Percentiles rank a stretch among this genome's conserved stretches.
Evolutionary conservation across 2,113 vertebrate genomes (phyloP).

Genomic region (Hemiprocne comata): DNA sequence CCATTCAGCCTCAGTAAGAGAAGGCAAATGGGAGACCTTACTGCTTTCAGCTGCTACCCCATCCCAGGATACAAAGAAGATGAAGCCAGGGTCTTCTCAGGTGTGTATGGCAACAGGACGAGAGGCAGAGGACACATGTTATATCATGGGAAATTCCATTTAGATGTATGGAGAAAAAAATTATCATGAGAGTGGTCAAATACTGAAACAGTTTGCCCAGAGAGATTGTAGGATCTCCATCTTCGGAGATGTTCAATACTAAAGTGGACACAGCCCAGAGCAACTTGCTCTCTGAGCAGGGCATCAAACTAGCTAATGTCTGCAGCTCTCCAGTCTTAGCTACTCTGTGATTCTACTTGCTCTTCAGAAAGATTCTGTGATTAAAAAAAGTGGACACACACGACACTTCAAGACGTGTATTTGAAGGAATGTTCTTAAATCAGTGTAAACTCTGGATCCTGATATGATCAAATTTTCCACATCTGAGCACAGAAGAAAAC

Average conservation of each 20-base stretch:
- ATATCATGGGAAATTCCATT: background rate
- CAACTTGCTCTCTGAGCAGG: background rate
- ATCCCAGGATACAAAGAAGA: background rate
- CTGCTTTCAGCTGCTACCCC: background rate
- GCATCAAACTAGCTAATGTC: rapidly evolving
- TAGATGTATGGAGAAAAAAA: background rate
- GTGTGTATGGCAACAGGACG: background rate
- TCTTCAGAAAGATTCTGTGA: background rate
- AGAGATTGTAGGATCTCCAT: background rate
- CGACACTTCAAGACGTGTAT: rapidly evolving
- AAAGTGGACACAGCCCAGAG: background rate
- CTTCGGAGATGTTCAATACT: background rate
- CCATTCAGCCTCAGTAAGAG: background rate
- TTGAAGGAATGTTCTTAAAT: background rate
- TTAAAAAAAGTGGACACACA: background rate
- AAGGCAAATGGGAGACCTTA: background rate
- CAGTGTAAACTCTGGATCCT: background rate
- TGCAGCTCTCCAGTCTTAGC: background rate
- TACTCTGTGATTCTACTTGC: background rate
- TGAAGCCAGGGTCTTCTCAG: background rate
- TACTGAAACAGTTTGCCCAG: background rate
- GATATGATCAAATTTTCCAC: background rate
- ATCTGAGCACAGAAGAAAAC: background rate
- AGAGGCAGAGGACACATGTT: background rate
- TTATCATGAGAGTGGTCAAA: background rate